A percentile compares a stretch with the other conserved stretches of the same genome.
Evolutionary conservation across 2,113 vertebrate genomes (phyloP).

Genomic region (Halcyon senegalensis): DNA sequence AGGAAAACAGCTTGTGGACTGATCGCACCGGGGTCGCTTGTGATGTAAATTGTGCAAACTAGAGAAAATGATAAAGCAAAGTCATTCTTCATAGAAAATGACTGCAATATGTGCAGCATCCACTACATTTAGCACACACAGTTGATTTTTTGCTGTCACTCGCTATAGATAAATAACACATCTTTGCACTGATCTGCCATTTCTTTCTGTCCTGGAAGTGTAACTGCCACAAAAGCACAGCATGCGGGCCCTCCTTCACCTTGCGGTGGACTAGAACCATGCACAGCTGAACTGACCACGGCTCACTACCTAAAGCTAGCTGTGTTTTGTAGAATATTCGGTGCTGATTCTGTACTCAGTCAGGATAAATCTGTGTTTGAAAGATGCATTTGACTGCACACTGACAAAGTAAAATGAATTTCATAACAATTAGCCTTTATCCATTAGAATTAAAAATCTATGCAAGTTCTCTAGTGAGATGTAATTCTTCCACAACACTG

Average conservation of each 20-base stretch:
- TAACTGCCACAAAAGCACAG: not conserved
- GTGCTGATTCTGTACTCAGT: not conserved
- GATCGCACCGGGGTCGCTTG: rapidly evolving
- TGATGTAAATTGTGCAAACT: not conserved
- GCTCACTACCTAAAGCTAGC: not conserved
- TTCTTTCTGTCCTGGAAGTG: not conserved
- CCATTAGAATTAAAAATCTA: not conserved
- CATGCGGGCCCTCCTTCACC: not conserved
- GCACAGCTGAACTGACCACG: not conserved
- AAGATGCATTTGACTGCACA: not conserved
- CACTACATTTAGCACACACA: not conserved
- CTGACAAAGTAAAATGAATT: not conserved
- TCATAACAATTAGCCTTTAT: not conserved
- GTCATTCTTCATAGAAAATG: not conserved
- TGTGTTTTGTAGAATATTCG: not conserved
- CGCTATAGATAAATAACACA: rapidly evolving
- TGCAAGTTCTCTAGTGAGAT: not conserved
- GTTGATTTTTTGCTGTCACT: not conserved
- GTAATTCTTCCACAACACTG: not conserved
- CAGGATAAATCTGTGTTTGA: not conserved
- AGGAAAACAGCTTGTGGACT: not conserved
- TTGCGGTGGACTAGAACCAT: not conserved
- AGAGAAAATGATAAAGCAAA: not conserved
- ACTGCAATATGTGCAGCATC: not conserved
- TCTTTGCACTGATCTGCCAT: not conserved